These are phyloP conservation scores for Leucopsar rothschildi DNA, from an alignment of 2,113 vertebrate species.

Conservation along the genomic window DNA sequence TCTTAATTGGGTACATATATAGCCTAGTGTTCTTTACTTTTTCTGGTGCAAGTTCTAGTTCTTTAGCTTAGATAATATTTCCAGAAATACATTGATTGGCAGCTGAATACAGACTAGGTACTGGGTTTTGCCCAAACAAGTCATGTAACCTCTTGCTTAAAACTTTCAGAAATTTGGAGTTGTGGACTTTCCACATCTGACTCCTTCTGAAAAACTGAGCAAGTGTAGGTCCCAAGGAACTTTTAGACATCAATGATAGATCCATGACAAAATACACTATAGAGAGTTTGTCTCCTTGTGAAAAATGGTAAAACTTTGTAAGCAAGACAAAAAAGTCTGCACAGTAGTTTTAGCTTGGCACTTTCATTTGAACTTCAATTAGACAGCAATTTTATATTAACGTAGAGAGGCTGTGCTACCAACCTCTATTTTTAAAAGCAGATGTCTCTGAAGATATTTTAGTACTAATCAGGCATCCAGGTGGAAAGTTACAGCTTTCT, in stretches of 20 bases:
- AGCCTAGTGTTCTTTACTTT: not conserved
- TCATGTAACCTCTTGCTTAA: not conserved
- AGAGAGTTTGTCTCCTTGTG: not conserved
- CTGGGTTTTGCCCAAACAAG: not conserved
- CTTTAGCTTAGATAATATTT: not conserved
- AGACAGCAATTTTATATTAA: not conserved
- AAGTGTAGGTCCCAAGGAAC: not conserved
- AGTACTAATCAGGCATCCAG: not conserved
- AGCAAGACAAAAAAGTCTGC: not conserved
- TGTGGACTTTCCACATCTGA: not conserved
- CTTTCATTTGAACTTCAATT: constrained; percentile 13
- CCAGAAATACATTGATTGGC: not conserved
- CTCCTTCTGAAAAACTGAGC: not conserved
- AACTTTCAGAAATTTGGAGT: not conserved
- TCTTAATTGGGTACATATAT: not conserved
- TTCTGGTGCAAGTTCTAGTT: not conserved
- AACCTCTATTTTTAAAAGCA: constrained; percentile 13
- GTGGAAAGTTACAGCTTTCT: constrained; percentile 11
- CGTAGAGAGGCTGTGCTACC: not conserved
- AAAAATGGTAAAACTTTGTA: not conserved
- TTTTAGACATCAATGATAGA: not conserved
- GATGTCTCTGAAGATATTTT: constrained; percentile 26
- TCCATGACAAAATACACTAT: fast-evolving
- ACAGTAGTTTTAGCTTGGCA: not conserved
- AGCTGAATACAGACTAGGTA: not conserved